Evolutionary conservation across 1,140 invertebrate genomes (phyloP), one percentile per base, ranked within the genome.

Genomic region (Drusus annulatus): DNA sequence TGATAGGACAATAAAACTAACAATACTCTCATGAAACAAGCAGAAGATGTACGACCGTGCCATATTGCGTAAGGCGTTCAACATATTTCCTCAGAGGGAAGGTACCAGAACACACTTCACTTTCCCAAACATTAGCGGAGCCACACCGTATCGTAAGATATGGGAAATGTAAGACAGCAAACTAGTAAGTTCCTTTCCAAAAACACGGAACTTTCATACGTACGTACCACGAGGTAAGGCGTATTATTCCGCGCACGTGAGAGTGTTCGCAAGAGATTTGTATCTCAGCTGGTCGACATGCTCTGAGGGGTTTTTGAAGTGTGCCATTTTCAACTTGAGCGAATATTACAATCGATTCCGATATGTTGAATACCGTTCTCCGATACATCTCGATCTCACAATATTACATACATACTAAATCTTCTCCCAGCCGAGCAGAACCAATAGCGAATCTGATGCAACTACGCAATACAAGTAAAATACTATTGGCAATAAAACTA

Each of bases 1-100:
- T 71, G 68, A 71, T 71, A 71, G 68, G 68, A 71, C 68, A 71
- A 52, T 52, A 52, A 23, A 15, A 50, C 50, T 52, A 71, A 71
- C 68, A 71, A 71, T 71, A 51, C 21, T 52, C 25, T 28, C 10
- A 51, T 51, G 25, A 2, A 23, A 50, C 21, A 52, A 28, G 28
- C 17, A 25, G 19, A 17, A 25, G 65, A 36, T 19, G 15, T 52
- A 28, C 7, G 50, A 45, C 65, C 45, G 15, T 52, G 62, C 28
- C 45, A 51, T 23, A 52, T 71, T 71, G 45, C 45, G 68, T 23
- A 51, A 71, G 19, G 52, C 15, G 62, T 16, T 31, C 19, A 19
- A 28, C 19, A 19, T 25, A 71, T 25, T 52, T 71, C 68, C 68
- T 52, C 45, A 21, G 19, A 51, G 31, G 36, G 50, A 51, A 71